Conservation (phyloP, 2,888 invertebrate species). For the Monoplex corrugatus region DNA sequence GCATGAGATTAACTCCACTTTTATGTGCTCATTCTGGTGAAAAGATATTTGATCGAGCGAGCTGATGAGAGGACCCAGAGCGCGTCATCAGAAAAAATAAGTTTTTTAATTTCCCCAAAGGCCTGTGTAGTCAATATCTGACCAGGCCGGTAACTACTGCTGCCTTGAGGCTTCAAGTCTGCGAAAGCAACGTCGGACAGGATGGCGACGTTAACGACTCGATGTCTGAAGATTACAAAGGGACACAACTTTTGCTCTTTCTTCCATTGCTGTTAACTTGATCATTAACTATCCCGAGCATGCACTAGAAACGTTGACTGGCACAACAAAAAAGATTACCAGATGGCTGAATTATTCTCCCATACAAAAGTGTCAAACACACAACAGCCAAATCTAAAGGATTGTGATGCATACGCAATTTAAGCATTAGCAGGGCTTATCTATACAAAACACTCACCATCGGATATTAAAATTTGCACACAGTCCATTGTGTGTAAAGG, state of each 20-base stretch:
- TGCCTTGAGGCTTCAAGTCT: background rate
- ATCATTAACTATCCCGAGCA: no score
- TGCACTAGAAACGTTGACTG: no score
- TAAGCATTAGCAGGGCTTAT: no score
- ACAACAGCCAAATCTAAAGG: no score
- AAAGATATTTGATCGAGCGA: background rate
- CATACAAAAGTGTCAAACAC: no score
- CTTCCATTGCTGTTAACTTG: no score
- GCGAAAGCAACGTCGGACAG: background rate
- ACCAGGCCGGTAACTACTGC: background rate
- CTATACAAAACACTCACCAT: no score
- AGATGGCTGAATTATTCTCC: no score
- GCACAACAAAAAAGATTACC: no score
- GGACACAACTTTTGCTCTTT: background rate
- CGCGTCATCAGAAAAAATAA: slow-evolving; percentile 21
- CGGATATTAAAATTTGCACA: no score
- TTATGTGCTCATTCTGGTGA: background rate
- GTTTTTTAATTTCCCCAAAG: slow-evolving; percentile 23
- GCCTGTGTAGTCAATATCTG: background rate
- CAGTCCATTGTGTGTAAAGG: no score
- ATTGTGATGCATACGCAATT: no score
- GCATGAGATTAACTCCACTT: background rate
- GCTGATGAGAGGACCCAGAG: background rate
- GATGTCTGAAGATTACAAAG: slow-evolving; percentile 7
- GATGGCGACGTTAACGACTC: background rate